Base-by-base conservation (phyloP, 2,113 vertebrate species). In the Strigops habroptila region DNA sequence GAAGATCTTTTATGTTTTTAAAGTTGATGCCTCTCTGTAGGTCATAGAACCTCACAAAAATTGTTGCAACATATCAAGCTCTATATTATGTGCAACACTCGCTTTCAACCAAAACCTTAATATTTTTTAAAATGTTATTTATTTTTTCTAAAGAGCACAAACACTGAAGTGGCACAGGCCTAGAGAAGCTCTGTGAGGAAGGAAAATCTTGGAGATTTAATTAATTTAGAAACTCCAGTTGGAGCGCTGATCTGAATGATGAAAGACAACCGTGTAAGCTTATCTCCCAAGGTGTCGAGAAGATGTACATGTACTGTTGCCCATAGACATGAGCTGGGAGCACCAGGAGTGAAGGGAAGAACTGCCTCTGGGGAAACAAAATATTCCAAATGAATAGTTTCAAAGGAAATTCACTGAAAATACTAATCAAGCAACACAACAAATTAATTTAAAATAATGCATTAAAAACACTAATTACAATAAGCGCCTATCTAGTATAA, bases 121-220 rank as follows among this genome's bases (percentile, higher is more conserved):
- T 37, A 0, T 57, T 86, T 55, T 0, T 2, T 39, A 77, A 43
- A 67, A 5, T 0, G 0, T 3, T 51, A 39, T 52, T 52, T 6
- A 73, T 59, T 46, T 64, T 68, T 84, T 84, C 77, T 37, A 8
- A 75, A 52, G 6, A 79, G 3, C n/a, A 41, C 48, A 74, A 94
- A 86, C 16, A 22, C 7, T 35, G 21, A 39, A 67, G 46, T 37
- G 4, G 14, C 13, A 14, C 18, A 67, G 62, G 27, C 41, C 28
- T 60, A 53, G 19, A 57, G 37, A 59, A 74, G 9, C 3, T 82
- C 31, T 67, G 3, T 51, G 31, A 76, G 16, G 30, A 63, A 88
- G 46, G 37, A 88, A 85, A 90, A 51, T 48, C 28, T n/a, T 77
- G 49, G 37, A 79, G 44, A 39, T 2, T 37, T 28, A 37, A 87